phyloP scores from a whole-genome alignment of 2,797 vertebrate species.

The Pterois miles region DNA sequence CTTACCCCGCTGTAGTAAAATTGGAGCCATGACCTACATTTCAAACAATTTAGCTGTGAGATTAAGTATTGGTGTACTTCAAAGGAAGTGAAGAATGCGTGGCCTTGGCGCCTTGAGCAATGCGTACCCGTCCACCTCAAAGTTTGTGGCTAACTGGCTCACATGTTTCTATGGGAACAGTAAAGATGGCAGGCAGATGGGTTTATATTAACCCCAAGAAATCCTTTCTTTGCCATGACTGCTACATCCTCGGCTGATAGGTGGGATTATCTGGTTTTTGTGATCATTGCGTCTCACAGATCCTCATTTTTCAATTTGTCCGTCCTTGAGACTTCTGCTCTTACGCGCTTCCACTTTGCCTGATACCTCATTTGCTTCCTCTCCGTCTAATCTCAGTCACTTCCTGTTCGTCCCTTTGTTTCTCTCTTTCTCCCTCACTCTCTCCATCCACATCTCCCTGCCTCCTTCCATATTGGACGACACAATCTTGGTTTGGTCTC shows the following conservation, averaged over 20 bases:
- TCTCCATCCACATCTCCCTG: not conserved
- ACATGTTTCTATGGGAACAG: constrained; percentile 49
- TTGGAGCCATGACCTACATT: constrained; percentile 71
- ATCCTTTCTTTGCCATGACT: not conserved
- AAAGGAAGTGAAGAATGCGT: constrained; percentile 65
- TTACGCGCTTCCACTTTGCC: not conserved
- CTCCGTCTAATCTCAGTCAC: constrained; percentile 24
- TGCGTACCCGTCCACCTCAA: constrained; percentile 31
- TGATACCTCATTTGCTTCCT: constrained; percentile 25
- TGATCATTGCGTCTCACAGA: constrained; percentile 22
- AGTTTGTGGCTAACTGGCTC: constrained; percentile 41
- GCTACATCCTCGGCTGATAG: not conserved
- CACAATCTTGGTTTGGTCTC: constrained; percentile 11
- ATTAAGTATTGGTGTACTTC: constrained; percentile 72
- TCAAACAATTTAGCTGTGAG: constrained; percentile 75
- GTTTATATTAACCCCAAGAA: constrained; percentile 39
- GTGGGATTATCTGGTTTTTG: constrained; percentile 32
- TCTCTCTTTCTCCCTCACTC: not conserved
- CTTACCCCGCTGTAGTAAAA: constrained; percentile 53
- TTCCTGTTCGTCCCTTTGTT: constrained; percentile 9
- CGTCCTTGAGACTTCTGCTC: constrained; percentile 8
- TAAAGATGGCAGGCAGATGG: constrained; percentile 25
- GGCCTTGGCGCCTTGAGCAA: constrained; percentile 49
- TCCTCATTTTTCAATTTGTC: constrained; percentile 40
- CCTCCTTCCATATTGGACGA: not conserved